A percentile compares a stretch with the other conserved stretches of the same genome.
Evolutionary conservation across 2,888 invertebrate species (phyloP).

Genomic region (Nesidiocoris tenuis): DNA sequence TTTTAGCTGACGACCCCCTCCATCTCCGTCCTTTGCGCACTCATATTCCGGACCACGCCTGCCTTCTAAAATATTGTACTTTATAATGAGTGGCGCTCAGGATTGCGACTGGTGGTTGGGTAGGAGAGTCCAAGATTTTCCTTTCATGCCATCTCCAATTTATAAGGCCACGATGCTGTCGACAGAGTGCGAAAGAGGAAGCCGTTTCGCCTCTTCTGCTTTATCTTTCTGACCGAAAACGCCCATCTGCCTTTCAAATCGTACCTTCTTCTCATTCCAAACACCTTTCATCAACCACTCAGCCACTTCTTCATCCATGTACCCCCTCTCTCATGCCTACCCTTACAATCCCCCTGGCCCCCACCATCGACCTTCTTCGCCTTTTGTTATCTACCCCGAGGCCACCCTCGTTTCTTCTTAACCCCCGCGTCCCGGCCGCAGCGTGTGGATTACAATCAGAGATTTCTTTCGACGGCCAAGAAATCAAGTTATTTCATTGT

Average conservation of each 20-base stretch:
- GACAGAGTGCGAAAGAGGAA: not conserved
- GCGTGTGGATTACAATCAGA: not conserved
- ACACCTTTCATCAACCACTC: not conserved
- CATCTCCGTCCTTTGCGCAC: not conserved
- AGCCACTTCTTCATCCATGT: not conserved
- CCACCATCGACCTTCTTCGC: not conserved
- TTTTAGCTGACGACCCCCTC: not conserved
- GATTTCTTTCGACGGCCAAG: not conserved
- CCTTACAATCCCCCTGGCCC: no score
- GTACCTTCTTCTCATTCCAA: not conserved
- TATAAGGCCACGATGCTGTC: not conserved
- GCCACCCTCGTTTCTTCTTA: not conserved
- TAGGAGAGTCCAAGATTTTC: not conserved
- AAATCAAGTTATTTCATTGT: not conserved
- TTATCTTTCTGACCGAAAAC: constrained; percentile 18
- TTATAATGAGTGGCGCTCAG: not conserved
- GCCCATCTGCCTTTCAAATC: constrained; percentile 30
- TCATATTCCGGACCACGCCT: not conserved
- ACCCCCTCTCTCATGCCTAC: no score
- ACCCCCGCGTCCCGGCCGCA: not conserved
- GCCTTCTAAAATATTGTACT: not conserved
- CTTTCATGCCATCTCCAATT: not conserved
- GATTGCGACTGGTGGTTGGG: not conserved
- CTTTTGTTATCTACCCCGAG: not conserved
- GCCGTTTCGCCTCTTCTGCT: constrained; percentile 1